These are phyloP conservation scores for Galemys pyrenaicus DNA, from an alignment of 2,113 vertebrate species.

Conservation along the genomic window DNA sequence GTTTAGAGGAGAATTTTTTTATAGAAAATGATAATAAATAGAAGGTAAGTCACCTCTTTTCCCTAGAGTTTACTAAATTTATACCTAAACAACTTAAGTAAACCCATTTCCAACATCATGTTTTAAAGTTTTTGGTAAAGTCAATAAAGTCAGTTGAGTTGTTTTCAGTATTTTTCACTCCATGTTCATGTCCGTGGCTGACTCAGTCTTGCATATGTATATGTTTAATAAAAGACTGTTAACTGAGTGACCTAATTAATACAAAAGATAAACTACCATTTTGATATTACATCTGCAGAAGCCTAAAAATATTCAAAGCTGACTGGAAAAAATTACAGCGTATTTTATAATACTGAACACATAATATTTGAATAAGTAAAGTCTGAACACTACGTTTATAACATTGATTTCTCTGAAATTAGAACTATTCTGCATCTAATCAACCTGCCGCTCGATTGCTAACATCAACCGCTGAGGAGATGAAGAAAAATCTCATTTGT, in stretches of 20 bases:
- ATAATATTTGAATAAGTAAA: slow-evolving; percentile 46
- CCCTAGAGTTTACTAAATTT: neutral
- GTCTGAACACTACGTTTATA: slow-evolving; percentile 5
- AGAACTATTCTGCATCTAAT: slow-evolving; percentile 55
- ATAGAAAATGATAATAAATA: neutral
- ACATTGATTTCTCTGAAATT: slow-evolving; percentile 75
- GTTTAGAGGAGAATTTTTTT: neutral
- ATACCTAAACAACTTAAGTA: neutral
- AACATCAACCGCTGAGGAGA: slow-evolving; percentile 59
- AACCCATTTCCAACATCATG: neutral
- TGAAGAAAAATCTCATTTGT: slow-evolving; percentile 75
- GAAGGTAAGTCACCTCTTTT: neutral
- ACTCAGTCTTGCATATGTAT: neutral
- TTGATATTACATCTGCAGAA: neutral
- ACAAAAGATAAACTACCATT: slow-evolving; percentile 37
- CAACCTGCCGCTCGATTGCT: slow-evolving; percentile 65
- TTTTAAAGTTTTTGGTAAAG: neutral
- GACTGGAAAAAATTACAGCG: slow-evolving; percentile 18
- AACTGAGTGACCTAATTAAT: slow-evolving; percentile 42
- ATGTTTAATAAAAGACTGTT: slow-evolving; percentile 42
- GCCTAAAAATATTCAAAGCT: neutral
- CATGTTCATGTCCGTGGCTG: neutral
- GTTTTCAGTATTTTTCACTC: neutral
- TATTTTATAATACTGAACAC: neutral
- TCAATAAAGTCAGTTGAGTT: neutral